Evolutionary conservation across 2,888 invertebrate genomes (phyloP).

Genomic region (Mimumesa dahlbomi): DNA sequence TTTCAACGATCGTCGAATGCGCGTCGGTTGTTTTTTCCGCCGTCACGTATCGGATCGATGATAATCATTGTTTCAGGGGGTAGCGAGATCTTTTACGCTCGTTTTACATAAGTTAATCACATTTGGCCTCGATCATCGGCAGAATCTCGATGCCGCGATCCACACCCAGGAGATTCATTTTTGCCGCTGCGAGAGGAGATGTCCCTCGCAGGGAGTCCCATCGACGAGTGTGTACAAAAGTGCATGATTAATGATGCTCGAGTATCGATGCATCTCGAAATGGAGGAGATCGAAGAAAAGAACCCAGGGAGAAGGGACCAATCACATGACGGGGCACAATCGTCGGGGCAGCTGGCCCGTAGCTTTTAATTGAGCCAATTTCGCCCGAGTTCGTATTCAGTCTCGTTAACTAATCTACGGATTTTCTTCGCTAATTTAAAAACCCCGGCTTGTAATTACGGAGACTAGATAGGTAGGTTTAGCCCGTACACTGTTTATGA

Average conservation of each 20-base stretch:
- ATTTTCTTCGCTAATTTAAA: slow-evolving; percentile 75
- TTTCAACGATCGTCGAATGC: too few relatives aligned
- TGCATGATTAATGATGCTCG: slow-evolving; percentile 73
- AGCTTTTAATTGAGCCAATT: slow-evolving; percentile 74
- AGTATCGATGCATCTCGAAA: slow-evolving; percentile 73
- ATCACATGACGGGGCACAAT: slow-evolving; percentile 72
- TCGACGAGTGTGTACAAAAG: slow-evolving; percentile 68
- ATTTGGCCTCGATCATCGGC: slow-evolving; percentile 35
- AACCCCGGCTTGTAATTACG: slow-evolving; percentile 30
- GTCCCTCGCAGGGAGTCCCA: slow-evolving; percentile 61
- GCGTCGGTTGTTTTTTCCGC: too few relatives aligned
- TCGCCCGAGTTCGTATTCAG: slow-evolving; percentile 66
- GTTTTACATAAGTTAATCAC: slow-evolving; percentile 53
- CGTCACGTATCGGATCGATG: too few relatives aligned
- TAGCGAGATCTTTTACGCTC: neutral
- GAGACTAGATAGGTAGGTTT: neutral
- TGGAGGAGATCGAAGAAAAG: slow-evolving; percentile 70
- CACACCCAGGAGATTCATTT: slow-evolving; percentile 53
- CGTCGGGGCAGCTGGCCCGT: slow-evolving; percentile 67
- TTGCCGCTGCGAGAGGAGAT: slow-evolving; percentile 44
- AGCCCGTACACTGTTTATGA: neutral
- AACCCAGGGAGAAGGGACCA: slow-evolving; percentile 66
- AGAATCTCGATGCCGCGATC: slow-evolving; percentile 43
- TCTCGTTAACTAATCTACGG: slow-evolving; percentile 74
- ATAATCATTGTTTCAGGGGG: too few relatives aligned